A percentile compares a stretch with the other conserved stretches of the same genome.
Evolutionary conservation across 2,797 vertebrate genomes (phyloP).

Genomic region (Enteromius paludinosus): DNA sequence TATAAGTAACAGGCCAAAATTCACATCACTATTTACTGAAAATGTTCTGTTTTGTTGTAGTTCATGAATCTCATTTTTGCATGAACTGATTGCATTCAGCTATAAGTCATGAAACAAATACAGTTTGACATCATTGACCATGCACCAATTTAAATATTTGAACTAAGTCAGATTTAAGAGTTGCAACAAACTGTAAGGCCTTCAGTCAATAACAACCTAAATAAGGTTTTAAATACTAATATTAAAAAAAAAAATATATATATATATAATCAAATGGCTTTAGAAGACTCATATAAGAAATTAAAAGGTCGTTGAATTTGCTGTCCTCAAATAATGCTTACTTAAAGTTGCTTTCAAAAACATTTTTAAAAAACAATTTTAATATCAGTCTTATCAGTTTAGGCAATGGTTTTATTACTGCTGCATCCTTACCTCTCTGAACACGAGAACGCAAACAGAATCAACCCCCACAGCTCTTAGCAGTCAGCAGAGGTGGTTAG

Average conservation of each 20-base stretch:
- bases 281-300: no score
- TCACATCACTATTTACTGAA: not conserved
- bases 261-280: no score
- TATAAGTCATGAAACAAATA: not conserved
- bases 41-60: not conserved
- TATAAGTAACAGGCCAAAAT: not conserved
- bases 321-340: not conserved
- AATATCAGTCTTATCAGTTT: not conserved
- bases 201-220: not conserved
- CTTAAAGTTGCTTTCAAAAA: not conserved
- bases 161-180: not conserved
- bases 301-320: no score
- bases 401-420: not conserved
- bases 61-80: not conserved
- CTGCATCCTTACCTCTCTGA: not conserved
- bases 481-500: slow-evolving; percentile 14
- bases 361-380: not conserved
- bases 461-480: not conserved
- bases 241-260: no score
- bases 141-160: not conserved
- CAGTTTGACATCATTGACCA: not conserved
- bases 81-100: not conserved
- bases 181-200: not conserved
- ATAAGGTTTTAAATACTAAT: no score
- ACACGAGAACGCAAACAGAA: not conserved